Conservation (phyloP, 2,888 invertebrate species). For the Coelinius sp. region DNA sequence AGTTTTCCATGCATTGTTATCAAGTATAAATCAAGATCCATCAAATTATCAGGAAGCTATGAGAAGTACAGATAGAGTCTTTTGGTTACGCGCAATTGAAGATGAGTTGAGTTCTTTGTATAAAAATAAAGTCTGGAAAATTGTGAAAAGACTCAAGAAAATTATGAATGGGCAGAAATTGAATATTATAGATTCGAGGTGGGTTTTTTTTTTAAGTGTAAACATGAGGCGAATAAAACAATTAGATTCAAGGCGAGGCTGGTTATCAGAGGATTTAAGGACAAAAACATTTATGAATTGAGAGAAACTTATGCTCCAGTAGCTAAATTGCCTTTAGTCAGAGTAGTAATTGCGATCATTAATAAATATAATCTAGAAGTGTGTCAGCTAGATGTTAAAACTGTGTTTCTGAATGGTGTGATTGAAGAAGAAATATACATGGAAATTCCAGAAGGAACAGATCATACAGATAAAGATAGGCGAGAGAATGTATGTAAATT, state of each 20-base stretch:
- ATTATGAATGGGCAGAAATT: not conserved
- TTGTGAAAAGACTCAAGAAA: not conserved
- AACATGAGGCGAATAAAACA: too few relatives aligned
- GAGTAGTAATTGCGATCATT: slow-evolving; percentile 40
- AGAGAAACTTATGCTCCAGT: slow-evolving; percentile 37
- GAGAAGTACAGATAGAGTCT: slow-evolving; percentile 6
- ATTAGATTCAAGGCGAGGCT: too few relatives aligned
- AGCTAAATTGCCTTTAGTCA: slow-evolving; percentile 37
- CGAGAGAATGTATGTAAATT: not conserved
- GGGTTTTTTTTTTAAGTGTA: too few relatives aligned
- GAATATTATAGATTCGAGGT: too few relatives aligned
- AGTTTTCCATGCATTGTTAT: too few relatives aligned
- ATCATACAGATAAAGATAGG: not conserved
- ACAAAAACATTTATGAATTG: too few relatives aligned
- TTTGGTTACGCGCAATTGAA: not conserved
- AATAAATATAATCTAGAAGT: slow-evolving; percentile 37
- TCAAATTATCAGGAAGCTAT: slow-evolving; percentile 38
- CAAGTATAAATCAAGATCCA: slow-evolving; percentile 36
- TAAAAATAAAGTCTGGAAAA: not conserved
- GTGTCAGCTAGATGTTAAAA: too few relatives aligned
- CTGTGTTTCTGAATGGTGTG: slow-evolving; percentile 47
- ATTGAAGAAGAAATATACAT: slow-evolving; percentile 42
- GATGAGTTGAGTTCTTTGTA: not conserved
- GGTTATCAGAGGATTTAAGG: too few relatives aligned
- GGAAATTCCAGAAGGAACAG: slow-evolving; percentile 37